Percentiles rank a stretch among this genome's conserved stretches.
phyloP scores from a whole-genome alignment of 2,113 vertebrate genomes.

The Oceanodroma tethys region DNA sequence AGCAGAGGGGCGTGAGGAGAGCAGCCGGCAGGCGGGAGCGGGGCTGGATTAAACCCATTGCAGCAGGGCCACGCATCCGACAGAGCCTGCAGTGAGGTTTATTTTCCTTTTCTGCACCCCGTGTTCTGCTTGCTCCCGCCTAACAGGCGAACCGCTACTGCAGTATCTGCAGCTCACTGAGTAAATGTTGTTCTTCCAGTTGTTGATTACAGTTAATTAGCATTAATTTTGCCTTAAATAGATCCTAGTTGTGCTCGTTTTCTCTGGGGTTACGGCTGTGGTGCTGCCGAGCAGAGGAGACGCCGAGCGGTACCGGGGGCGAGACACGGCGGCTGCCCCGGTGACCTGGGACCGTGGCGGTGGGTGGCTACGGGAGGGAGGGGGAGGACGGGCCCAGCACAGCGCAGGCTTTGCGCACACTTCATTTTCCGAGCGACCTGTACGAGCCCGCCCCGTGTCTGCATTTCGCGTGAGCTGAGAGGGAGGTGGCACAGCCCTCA shows the following conservation, averaged over 20 bases:
- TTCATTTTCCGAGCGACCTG: not conserved
- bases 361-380: not conserved
- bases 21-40: not conserved
- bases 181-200: not conserved
- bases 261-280: not conserved
- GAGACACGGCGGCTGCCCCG: too few species aligned
- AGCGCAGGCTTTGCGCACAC: fast-evolving
- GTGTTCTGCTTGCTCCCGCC: not conserved
- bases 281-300: not conserved
- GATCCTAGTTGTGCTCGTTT: not conserved
- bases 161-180: not conserved
- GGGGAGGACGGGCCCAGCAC: too few species aligned
- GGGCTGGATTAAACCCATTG: not conserved
- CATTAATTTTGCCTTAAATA: constrained; percentile 22
- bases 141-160: not conserved
- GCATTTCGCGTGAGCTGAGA: not conserved
- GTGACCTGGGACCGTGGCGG: not conserved
- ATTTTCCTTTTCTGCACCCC: not conserved
- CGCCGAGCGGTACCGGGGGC: not conserved
- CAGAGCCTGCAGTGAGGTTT: not conserved
- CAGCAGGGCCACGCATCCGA: fast-evolving
- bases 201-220: constrained; percentile 11
- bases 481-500: not conserved
- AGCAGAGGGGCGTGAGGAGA: not conserved
- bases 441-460: not conserved